phyloP scores from a whole-genome alignment of 2,113 vertebrate genomes.

The Nesoenas mayeri region DNA sequence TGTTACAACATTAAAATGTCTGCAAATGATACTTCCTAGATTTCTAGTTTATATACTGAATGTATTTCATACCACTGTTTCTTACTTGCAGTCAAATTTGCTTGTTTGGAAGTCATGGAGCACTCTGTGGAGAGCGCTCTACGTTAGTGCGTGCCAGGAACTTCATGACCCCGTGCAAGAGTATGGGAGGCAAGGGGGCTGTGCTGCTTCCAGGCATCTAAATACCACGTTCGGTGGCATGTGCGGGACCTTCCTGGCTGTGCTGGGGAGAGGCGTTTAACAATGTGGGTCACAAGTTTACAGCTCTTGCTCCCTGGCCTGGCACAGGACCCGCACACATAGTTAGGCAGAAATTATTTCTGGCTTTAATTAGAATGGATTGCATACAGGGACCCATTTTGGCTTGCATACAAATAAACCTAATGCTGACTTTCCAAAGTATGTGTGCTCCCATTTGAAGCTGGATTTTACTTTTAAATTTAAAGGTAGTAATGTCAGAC shows the following conservation, averaged over 20 bases:
- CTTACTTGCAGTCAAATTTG: not conserved
- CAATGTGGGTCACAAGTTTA: not conserved
- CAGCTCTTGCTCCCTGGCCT: not conserved
- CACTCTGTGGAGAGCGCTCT: not conserved
- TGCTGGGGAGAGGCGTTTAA: not conserved
- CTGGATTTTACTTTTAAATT: not conserved
- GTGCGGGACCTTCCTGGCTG: not conserved
- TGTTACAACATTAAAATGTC: not conserved
- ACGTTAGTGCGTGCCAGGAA: not conserved
- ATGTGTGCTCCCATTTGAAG: not conserved
- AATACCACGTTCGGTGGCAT: not conserved
- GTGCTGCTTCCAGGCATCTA: not conserved
- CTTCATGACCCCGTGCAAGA: not conserved
- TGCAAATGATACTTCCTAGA: not conserved
- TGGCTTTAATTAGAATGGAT: not conserved
- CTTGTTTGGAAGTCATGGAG: not conserved
- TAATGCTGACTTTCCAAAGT: not conserved
- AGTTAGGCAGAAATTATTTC: not conserved
- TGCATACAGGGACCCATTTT: fast-evolving
- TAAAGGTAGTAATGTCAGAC: not conserved
- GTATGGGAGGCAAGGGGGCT: not conserved
- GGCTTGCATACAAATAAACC: not conserved
- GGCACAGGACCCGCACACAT: not conserved
- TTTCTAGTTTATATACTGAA: not conserved
- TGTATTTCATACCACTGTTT: not conserved